These are phyloP conservation scores for Phyllostomus discolor DNA, from an alignment of 2,113 vertebrate genomes.

Conservation along the genomic window DNA sequence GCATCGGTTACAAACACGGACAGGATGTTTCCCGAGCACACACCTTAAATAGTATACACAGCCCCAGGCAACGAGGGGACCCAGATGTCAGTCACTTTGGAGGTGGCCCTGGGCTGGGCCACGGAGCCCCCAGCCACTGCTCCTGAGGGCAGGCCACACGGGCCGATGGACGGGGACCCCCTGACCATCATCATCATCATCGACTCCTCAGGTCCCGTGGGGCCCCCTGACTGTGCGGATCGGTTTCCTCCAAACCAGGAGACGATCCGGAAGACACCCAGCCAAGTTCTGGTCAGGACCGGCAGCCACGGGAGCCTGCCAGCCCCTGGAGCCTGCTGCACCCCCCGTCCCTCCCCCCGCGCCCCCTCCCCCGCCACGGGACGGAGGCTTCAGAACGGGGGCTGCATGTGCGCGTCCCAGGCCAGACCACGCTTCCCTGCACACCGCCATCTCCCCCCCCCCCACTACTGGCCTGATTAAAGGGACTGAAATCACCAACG, in stretches of 20 bases:
- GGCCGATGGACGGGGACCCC: neutral
- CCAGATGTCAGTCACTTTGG: rapidly evolving
- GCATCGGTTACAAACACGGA: neutral
- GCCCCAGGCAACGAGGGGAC: rapidly evolving
- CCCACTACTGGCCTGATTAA: slow-evolving; percentile 35
- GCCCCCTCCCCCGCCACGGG: no score
- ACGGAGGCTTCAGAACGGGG: neutral
- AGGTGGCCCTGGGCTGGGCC: rapidly evolving
- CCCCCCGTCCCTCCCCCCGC: no score
- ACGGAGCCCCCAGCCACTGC: rapidly evolving
- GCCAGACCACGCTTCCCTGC: neutral
- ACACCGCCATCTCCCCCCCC: neutral
- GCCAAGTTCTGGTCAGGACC: neutral
- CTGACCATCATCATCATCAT: neutral
- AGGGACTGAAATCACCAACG: neutral
- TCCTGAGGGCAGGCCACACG: rapidly evolving
- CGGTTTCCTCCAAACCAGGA: neutral
- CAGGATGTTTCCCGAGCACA: neutral
- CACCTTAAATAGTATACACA: neutral
- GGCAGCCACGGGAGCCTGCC: rapidly evolving
- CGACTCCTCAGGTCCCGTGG: rapidly evolving
- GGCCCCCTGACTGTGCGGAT: rapidly evolving
- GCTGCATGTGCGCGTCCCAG: neutral
- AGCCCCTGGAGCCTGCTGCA: rapidly evolving
- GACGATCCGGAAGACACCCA: neutral